Conservation (phyloP, 2,113 vertebrate genomes). For the Eulemur macaco region DNA sequence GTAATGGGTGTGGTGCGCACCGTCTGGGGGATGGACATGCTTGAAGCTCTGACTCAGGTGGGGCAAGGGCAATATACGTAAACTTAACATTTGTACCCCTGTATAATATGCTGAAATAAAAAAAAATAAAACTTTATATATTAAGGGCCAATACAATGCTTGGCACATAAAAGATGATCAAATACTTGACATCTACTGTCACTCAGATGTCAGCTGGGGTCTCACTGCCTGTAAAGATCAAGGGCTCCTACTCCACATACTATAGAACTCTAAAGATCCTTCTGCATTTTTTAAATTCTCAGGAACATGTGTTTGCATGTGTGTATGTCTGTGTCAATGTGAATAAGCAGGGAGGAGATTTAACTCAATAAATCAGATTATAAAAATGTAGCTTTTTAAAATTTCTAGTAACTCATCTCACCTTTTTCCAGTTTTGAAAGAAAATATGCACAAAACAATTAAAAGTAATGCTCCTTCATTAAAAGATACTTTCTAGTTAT, state of each 20-base stretch:
- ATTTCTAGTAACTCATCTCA: background rate
- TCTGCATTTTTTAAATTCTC: background rate
- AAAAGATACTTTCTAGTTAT: background rate
- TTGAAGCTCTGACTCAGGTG: too few species aligned
- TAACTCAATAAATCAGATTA: background rate
- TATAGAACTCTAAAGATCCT: background rate
- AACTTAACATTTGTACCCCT: too few species aligned
- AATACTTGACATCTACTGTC: background rate
- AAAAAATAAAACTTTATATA: constrained; percentile 16
- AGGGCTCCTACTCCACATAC: background rate
- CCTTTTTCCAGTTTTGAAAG: background rate
- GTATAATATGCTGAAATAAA: too few species aligned
- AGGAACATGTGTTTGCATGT: background rate
- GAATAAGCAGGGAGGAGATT: background rate
- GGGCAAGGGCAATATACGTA: too few species aligned
- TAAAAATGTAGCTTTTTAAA: background rate
- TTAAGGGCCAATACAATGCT: background rate
- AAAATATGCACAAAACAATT: background rate
- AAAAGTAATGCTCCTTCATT: background rate
- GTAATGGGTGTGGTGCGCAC: too few species aligned
- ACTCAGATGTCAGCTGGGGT: background rate
- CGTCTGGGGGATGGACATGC: too few species aligned
- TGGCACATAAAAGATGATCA: background rate
- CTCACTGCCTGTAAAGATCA: background rate
- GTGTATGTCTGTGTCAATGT: background rate